A percentile compares a stretch with the other conserved stretches of the same genome.
Conservation (phyloP, 2,113 vertebrate genomes). For the Corythornis madagascariensis region DNA sequence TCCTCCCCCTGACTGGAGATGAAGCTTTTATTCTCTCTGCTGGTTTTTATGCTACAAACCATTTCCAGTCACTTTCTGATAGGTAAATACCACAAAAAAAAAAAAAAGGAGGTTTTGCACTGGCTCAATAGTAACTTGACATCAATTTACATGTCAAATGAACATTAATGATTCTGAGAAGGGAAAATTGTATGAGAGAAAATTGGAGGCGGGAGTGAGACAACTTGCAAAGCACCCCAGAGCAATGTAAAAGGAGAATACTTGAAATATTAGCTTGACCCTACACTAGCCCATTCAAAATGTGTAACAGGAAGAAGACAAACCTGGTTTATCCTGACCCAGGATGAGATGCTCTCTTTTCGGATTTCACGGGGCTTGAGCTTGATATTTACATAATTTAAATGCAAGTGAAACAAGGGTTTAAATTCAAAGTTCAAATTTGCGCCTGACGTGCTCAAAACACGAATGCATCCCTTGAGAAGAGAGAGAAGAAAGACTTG, state of each 20-base stretch:
- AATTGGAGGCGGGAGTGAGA: neutral
- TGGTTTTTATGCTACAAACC: neutral
- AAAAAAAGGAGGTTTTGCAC: neutral
- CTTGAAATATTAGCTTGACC: neutral
- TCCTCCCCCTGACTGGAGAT: neutral
- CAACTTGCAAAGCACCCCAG: neutral
- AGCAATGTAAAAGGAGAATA: neutral
- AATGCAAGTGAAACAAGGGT: constrained; percentile 20
- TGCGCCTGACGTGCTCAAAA: neutral
- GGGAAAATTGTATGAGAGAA: neutral
- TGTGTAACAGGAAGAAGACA: neutral
- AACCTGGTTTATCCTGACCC: constrained; percentile 11
- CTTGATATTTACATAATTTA: constrained; percentile 61
- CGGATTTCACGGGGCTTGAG: constrained; percentile 24
- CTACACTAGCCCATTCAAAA: neutral
- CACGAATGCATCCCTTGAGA: neutral
- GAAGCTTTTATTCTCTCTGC: neutral
- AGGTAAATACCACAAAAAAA: neutral
- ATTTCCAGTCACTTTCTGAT: neutral
- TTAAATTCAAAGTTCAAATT: constrained; percentile 64
- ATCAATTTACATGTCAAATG: neutral
- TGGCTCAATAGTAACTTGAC: neutral
- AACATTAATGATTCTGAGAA: neutral
- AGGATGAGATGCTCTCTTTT: constrained; percentile 16
- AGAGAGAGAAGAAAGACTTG: neutral